Conservation (phyloP, 64 coral and sea anemone species). For the Exaiptasia diaphana region DNA sequence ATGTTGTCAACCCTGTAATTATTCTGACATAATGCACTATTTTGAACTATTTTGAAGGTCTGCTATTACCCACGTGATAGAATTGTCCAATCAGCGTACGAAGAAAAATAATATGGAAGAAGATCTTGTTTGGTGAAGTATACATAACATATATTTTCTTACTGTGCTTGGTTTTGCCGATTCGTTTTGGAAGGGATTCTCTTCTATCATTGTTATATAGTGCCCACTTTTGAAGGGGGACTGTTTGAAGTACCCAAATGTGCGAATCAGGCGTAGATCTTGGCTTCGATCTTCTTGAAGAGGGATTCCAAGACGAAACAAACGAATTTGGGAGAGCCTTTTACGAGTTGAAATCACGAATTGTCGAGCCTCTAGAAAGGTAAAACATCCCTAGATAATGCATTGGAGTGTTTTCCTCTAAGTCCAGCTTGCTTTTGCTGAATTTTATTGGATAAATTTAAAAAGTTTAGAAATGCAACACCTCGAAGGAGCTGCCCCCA, state of each 20-base stretch:
- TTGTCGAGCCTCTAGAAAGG: background rate
- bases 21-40: background rate
- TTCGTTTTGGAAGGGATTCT: no score
- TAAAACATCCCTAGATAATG: no score
- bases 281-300: slow-evolving; percentile 63
- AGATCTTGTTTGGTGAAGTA: background rate
- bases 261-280: slow-evolving; percentile 66
- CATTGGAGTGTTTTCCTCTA: background rate
- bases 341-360: slow-evolving; percentile 32
- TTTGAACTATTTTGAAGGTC: no score
- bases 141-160: no score
- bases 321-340: background rate
- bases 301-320: slow-evolving; percentile 33
- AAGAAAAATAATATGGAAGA: slow-evolving; percentile 23
- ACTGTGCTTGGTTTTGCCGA: no score
- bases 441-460: background rate
- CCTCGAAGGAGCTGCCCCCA: background rate
- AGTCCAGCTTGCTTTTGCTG: background rate
- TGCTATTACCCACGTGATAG: background rate
- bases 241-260: slow-evolving; percentile 47
- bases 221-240: slow-evolving; percentile 16
- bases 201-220: no score
- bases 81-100: background rate
- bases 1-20: background rate
- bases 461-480: background rate